Evolutionary conservation across 2,888 invertebrate species (phyloP), one percentile per base, ranked within the genome.

Genomic region (Spodoptera littoralis): DNA sequence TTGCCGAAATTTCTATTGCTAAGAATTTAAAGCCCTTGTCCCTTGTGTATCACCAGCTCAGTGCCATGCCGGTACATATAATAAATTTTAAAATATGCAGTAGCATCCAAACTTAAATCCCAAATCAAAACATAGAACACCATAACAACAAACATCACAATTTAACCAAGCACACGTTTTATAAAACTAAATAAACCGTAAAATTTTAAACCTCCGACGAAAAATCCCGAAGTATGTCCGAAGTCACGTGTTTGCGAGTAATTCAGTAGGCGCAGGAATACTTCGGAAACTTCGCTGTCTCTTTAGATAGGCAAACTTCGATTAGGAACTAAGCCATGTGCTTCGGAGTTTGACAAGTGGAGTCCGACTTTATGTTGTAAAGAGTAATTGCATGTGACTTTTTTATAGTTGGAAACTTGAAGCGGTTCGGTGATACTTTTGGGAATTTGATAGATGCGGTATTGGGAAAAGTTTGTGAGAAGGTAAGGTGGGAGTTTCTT

Each of bases 281-380:
- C 75, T 79, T 79, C 57, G 60, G 24, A 22, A 76, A 80, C 64
- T 79, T 79, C 67, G 67, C 48, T 66, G 77, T 73, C 77, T 68
- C 68, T 71, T 75, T 72, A 68, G 76, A 79, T 81, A 78, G 82
- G 73, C 72, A 76, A 82, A 82, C 73, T 82, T 82, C 78, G 81
- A 82, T 82, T 82, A 77, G 77, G 70, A 77, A 81, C 81, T 79
- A 76, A 82, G 76, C 76, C 72, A 58, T 59, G 59, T 61, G 68
- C 66, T 72, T 72, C 54, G 22, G 57, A 81, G 76, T 82, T 77
- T 73, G 80, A 76, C 78, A 80, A 82, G 78, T 78, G 73, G 73
- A 76, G 76, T 79, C 74, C 72, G 60, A 74, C 76, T 73, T 61
- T 70, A 75, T 73, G 77, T 66, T 70, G 77, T 70, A 65, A 73